A percentile compares a stretch with the other conserved stretches of the same genome.
Evolutionary conservation across 2,797 vertebrate species (phyloP).

Genomic region (Poeciliopsis turneri): DNA sequence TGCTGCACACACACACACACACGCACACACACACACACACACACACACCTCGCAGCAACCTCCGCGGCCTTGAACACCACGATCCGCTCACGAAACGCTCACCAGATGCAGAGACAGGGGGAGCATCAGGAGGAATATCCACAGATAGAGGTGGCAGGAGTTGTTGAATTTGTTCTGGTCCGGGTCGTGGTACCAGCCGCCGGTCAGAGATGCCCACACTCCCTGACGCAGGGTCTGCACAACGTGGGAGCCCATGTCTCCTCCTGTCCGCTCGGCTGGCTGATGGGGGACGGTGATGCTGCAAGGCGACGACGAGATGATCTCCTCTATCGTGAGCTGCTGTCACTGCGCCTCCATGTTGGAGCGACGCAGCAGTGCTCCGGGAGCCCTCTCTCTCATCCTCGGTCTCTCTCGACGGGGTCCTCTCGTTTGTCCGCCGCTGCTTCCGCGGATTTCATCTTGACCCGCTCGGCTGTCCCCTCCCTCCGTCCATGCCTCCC

Average conservation of each 20-base stretch:
- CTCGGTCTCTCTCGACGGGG: slow-evolving; percentile 36
- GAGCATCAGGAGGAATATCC: slow-evolving; percentile 92
- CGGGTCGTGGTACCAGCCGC: slow-evolving; percentile 97
- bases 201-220: slow-evolving; percentile 95
- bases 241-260: slow-evolving; percentile 89
- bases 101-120: slow-evolving; percentile 95
- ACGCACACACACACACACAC: slow-evolving; percentile 14
- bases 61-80: slow-evolving; percentile 65
- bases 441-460: slow-evolving; percentile 56
- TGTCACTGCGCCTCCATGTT: slow-evolving; percentile 77
- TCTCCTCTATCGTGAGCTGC: slow-evolving; percentile 62
- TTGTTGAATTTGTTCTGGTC: slow-evolving; percentile 96
- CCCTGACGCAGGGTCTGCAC: slow-evolving; percentile 94
- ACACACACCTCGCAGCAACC: slow-evolving; percentile 36
- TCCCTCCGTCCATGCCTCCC: slow-evolving; percentile 4
- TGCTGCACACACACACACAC: slow-evolving; percentile 19
- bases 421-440: slow-evolving; percentile 41
- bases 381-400: slow-evolving; percentile 51
- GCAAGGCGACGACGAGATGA: slow-evolving; percentile 73
- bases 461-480: slow-evolving; percentile 55
- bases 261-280: slow-evolving; percentile 66
- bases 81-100: slow-evolving; percentile 72
- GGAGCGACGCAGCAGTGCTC: slow-evolving; percentile 50
- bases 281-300: slow-evolving; percentile 60
- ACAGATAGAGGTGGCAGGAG: slow-evolving; percentile 96